phyloP scores from a whole-genome alignment of 2,888 invertebrate genomes.

The Phortica okadai region DNA sequence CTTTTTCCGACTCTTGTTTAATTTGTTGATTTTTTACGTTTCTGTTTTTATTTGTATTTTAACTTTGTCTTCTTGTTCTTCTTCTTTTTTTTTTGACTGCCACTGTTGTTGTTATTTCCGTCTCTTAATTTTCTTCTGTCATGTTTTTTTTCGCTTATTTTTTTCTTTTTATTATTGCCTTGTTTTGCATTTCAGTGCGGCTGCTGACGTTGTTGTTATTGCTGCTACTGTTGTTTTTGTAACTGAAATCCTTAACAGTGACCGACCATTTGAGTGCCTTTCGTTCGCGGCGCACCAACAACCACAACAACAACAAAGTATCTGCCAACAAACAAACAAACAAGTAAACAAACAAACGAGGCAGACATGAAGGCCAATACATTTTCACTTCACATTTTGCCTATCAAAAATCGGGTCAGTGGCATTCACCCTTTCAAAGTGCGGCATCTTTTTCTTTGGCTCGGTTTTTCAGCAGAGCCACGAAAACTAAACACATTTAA shows the following conservation, averaged over 20 bases:
- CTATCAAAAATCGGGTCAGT: slow-evolving; percentile 30
- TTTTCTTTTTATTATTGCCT: slow-evolving; percentile 1
- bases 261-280: slow-evolving; percentile 15
- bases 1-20: slow-evolving; percentile 31
- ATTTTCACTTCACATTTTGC: slow-evolving; percentile 27
- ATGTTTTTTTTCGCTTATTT: background rate
- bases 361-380: slow-evolving; percentile 29
- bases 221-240: background rate
- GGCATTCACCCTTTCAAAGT: slow-evolving; percentile 3
- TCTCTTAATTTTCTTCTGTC: slow-evolving; percentile 2
- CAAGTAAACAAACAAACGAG: slow-evolving; percentile 7
- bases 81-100: background rate
- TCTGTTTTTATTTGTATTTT: background rate
- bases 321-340: slow-evolving; percentile 1
- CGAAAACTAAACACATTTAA: background rate
- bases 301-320: slow-evolving; percentile 21
- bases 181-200: background rate
- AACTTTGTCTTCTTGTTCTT: background rate
- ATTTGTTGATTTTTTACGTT: slow-evolving; percentile 24
- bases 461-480: background rate
- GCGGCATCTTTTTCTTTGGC: background rate
- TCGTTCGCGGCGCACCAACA: slow-evolving; percentile 1
- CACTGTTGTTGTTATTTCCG: slow-evolving; percentile 3
- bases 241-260: slow-evolving; percentile 18
- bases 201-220: background rate